Evolutionary conservation across 2,113 vertebrate genomes (phyloP), one percentile per base, ranked within the genome.

Genomic region (Entelurus aequoreus): DNA sequence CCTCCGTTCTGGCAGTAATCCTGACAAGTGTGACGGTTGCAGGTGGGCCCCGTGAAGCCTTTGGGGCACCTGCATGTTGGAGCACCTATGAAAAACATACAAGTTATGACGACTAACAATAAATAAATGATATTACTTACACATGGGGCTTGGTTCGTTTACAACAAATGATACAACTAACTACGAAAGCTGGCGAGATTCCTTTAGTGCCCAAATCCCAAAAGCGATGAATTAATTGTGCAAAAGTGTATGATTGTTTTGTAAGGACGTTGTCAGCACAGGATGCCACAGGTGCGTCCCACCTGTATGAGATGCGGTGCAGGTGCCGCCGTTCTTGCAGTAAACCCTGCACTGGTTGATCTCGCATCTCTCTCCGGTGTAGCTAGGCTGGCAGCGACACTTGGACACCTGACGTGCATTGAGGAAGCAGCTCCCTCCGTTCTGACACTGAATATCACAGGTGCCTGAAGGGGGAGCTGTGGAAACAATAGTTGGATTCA

Each of bases 271-370:
- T 42, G 40, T 42, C 40, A 42, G 40, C 40, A 42, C 40, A 42
- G 40, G 40, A 42, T 9, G 10, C 10, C 4, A 11, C 10, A 11
- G 42, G 11, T 28, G 9, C 3, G 42, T 46, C 42, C 12, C 81
- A 98, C 96, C 97, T 0, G 93, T 95, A 0, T 91, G 92, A 1
- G 97, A 98, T 14, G 96, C 94, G 0, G 94, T 93, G 5, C 97
- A 99, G 12, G 93, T 97, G 80, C 97, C 97, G 76, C 95, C 95
- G 0, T 98, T 99, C 79, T 90, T 93, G 81, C 97, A 99, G 83
- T 95, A 92, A 66, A 93, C 92, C 44, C 86, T 89, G 85, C 97
- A 99, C 88, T 98, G 95, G 84, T 98, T 93, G 1, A 92, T 83
- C 83, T 98, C 94, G 58, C 97, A 99, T 56, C 88, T 90, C 19